Evolutionary conservation across 2,113 vertebrate genomes (phyloP).

Genomic region (Lagopus leucura): DNA sequence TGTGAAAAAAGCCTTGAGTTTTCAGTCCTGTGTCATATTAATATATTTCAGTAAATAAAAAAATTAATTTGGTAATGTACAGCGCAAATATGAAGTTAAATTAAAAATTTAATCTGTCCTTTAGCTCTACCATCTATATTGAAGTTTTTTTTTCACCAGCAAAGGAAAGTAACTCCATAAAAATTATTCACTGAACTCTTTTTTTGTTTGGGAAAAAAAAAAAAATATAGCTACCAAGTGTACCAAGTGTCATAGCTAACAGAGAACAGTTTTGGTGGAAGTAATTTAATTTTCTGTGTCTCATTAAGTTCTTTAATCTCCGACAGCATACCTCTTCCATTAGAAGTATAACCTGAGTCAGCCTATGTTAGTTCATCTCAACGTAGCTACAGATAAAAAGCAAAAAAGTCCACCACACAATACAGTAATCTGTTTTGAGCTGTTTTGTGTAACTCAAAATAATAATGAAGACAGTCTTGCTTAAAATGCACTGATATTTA

Average conservation of each 20-base stretch:
- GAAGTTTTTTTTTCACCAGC: neutral
- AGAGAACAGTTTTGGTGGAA: neutral
- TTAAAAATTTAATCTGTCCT: neutral
- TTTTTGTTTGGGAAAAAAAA: neutral
- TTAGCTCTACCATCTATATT: neutral
- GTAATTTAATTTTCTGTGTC: slow-evolving; percentile 35
- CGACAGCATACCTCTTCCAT: neutral
- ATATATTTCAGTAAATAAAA: neutral
- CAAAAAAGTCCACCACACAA: slow-evolving; percentile 14
- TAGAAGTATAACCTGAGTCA: neutral
- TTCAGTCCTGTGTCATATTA: neutral
- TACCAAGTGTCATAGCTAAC: neutral
- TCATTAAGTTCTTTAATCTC: slow-evolving; percentile 28
- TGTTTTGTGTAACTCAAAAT: neutral
- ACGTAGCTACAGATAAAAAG: neutral
- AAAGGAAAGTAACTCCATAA: neutral
- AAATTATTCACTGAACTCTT: neutral
- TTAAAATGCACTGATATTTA: neutral
- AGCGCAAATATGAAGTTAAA: neutral
- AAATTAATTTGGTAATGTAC: neutral
- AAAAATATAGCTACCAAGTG: neutral
- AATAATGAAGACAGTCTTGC: neutral
- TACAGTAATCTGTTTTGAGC: neutral
- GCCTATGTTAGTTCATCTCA: neutral
- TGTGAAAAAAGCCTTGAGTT: neutral